Evolutionary conservation across 2,888 invertebrate genomes (phyloP).

Genomic region (Tenthredo livida): DNA sequence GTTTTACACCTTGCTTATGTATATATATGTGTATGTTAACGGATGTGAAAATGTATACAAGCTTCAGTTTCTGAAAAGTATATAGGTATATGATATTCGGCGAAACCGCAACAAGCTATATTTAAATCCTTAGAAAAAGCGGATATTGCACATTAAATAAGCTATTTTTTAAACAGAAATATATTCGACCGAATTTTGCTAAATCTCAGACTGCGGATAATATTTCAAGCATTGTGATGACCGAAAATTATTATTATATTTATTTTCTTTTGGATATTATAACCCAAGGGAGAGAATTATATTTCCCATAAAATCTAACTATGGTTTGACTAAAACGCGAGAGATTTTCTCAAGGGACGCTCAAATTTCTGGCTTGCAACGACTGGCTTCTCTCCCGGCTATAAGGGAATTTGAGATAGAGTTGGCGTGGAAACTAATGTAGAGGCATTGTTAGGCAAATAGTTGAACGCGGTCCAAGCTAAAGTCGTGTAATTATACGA

Average conservation of each 20-base stretch:
- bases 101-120: background rate
- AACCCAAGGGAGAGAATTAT: background rate
- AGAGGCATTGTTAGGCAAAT: slow-evolving; percentile 54
- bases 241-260: no score
- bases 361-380: slow-evolving; percentile 46
- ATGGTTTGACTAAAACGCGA: background rate
- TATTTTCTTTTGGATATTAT: background rate
- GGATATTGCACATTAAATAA: slow-evolving; percentile 7
- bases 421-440: slow-evolving; percentile 53
- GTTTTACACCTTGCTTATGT: background rate
- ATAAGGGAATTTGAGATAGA: slow-evolving; percentile 47
- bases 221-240: no score
- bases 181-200: background rate
- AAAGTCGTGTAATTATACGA: slow-evolving; percentile 52
- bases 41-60: slow-evolving; percentile 22
- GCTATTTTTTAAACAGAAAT: background rate
- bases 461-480: slow-evolving; percentile 54
- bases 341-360: slow-evolving; percentile 18
- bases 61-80: background rate
- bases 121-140: slow-evolving; percentile 4
- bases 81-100: slow-evolving; percentile 3
- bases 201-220: no score
- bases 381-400: background rate
- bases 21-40: no score
- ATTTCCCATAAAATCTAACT: background rate